Evolutionary conservation across 2,113 vertebrate species (phyloP), one percentile per base, ranked within the genome.

Genomic region (Labrus mixtus): DNA sequence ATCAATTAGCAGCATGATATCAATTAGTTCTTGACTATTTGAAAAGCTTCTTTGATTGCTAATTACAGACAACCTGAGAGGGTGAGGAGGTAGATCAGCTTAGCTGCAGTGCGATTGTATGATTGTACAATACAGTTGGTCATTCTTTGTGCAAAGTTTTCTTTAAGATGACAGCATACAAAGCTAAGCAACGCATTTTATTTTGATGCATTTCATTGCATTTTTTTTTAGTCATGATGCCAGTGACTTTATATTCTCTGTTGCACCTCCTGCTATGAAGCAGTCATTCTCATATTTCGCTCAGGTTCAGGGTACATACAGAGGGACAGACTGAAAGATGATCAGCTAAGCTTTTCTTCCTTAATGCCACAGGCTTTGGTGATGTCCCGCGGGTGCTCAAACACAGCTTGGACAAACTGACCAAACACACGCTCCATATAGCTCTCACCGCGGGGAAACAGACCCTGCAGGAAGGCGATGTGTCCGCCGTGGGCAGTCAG

Each of bases 391-490:
- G 73, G 63, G 63, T 95, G 90, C 64, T 95, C 91, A 4, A 96
- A 94, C 45, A 83, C 73, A 0, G 95, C 94, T 0, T 73, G 59
- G 25, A 66, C 61, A 1, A 95, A 96, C 87, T 95, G 94, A 3
- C 89, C 76, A 0, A 95, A 91, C 54, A 96, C 80, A 10, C 93
- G 93, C 67, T 93, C 94, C 95, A 93, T 94, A 84, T 93, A 96
- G 55, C 48, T 83, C 57, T 93, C 90, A 0, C 93, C 89, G 1
- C 71, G 79, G 0, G 96, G 96, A 37, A 95, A 89, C 65, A 95
- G 55, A 3, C 96, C 95, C 71, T 97, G 93, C 85, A 96, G 78
- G 88, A 96, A 97, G 62, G 95, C 95, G 0, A 94, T 93, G 92
- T 97, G 96, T 19, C 96, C 96, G 0, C 96, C 96, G 0, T 83